A percentile compares a stretch with the other conserved stretches of the same genome.
Conservation (phyloP, 1,140 invertebrate species). For the Drosophila bocqueti region DNA sequence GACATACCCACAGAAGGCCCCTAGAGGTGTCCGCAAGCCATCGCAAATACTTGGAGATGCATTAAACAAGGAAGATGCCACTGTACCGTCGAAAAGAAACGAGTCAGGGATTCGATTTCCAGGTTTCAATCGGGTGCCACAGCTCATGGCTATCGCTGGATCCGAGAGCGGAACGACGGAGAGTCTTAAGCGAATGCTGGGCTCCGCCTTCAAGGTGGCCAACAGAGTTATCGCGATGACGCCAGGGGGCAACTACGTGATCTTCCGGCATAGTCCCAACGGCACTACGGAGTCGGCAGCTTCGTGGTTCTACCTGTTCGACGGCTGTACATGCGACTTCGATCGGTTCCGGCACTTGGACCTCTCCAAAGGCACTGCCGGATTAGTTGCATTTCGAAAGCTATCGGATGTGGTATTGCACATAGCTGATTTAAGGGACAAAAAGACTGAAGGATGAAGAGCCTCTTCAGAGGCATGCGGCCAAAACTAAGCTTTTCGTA, state of each 20-base stretch:
- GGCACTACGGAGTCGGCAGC: neutral
- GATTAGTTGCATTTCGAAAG: slow-evolving; percentile 51
- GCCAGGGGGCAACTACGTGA: slow-evolving; percentile 79
- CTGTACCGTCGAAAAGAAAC: no score
- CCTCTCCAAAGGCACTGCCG: slow-evolving; percentile 65
- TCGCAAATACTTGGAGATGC: neutral
- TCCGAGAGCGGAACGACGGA: slow-evolving; percentile 71
- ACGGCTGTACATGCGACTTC: slow-evolving; percentile 71
- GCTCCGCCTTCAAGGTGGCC: slow-evolving; percentile 57
- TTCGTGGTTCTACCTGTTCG: slow-evolving; percentile 60
- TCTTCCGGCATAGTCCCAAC: slow-evolving; percentile 48
- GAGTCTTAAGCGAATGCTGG: slow-evolving; percentile 54
- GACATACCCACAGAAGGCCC: neutral
- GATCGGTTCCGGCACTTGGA: slow-evolving; percentile 76
- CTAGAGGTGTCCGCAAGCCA: no score
- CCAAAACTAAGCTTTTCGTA: neutral
- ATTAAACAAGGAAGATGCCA: neutral
- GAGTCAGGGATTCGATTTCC: slow-evolving; percentile 37
- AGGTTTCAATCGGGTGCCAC: slow-evolving; percentile 49
- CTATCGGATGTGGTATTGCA: slow-evolving; percentile 46
- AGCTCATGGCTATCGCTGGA: slow-evolving; percentile 65
- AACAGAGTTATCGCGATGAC: slow-evolving; percentile 75
- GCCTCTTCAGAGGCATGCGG: neutral
- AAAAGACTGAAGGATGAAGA: slow-evolving; percentile 6
- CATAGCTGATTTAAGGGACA: slow-evolving; percentile 59